phyloP scores from a whole-genome alignment of 2,888 invertebrate genomes.

The Hirtodrosophila duncani region DNA sequence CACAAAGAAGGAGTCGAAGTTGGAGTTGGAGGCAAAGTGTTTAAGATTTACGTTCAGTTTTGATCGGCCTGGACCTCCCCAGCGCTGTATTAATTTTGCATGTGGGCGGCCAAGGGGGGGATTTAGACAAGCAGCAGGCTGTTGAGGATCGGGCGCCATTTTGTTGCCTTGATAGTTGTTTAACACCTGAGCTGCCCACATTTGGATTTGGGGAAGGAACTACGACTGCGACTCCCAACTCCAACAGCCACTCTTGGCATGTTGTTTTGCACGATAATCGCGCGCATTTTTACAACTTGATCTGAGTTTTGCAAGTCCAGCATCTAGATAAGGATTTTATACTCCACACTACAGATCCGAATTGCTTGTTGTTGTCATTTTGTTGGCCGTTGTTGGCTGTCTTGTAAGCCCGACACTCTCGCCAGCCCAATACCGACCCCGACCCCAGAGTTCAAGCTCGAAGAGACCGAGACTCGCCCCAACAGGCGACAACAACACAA shows the following conservation, averaged over 20 bases:
- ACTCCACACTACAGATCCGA: constrained; percentile 20
- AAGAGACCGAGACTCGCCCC: no score
- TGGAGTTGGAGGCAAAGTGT: constrained; percentile 35
- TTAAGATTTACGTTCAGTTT: constrained; percentile 75
- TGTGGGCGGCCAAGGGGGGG: constrained; percentile 19
- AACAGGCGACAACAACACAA: no score
- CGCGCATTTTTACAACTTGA: constrained; percentile 64
- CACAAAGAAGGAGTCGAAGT: constrained; percentile 18
- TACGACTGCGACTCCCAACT: background rate
- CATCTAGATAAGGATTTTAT: constrained; percentile 59
- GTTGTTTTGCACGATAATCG: constrained; percentile 51
- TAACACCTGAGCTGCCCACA: constrained; percentile 38
- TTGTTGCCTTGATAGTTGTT: constrained; percentile 18
- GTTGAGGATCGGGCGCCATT: constrained; percentile 30
- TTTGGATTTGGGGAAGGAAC: background rate
- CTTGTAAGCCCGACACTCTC: constrained; percentile 40
- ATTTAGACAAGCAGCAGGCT: background rate
- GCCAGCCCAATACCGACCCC: no score
- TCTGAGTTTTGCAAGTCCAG: constrained; percentile 40
- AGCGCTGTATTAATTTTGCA: constrained; percentile 73
- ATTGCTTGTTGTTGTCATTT: constrained; percentile 49
- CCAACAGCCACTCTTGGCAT: no score
- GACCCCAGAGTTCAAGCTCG: no score
- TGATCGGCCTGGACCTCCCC: constrained; percentile 76
- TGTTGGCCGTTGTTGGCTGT: constrained; percentile 37